Conservation (phyloP, 2,888 invertebrate genomes). For the Achlya flavicornis region DNA sequence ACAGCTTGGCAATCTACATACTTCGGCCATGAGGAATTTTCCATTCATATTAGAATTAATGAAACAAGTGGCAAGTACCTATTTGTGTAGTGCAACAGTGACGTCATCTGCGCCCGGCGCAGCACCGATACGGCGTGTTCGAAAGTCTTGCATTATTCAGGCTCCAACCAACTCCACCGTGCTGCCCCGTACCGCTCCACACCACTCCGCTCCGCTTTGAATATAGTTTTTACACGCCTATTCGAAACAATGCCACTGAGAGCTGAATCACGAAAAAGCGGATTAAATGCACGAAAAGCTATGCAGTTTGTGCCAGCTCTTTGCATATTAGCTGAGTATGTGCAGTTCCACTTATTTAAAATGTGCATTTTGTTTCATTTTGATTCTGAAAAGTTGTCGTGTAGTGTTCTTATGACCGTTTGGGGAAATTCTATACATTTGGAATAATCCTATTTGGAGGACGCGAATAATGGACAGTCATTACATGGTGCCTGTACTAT, state of each 20-base stretch:
- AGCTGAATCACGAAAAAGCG: not conserved
- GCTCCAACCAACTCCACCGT: slow-evolving; percentile 22
- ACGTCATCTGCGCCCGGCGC: not conserved
- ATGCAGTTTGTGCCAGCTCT: not conserved
- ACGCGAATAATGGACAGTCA: too few relatives aligned
- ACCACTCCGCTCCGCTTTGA: slow-evolving; percentile 6
- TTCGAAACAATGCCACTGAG: slow-evolving; percentile 3
- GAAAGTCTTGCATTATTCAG: slow-evolving; percentile 33
- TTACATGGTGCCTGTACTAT: too few relatives aligned
- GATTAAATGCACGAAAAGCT: not conserved
- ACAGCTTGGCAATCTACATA: too few relatives aligned
- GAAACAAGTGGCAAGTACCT: not conserved
- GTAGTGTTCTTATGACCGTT: too few relatives aligned
- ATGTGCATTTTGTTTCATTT: not conserved
- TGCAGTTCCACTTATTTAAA: not conserved
- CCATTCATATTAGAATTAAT: not conserved
- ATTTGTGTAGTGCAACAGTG: not conserved
- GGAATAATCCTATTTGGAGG: too few relatives aligned
- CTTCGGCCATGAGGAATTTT: not conserved
- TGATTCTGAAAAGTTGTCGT: not conserved
- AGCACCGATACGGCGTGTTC: slow-evolving; percentile 19
- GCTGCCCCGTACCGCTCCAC: slow-evolving; percentile 13
- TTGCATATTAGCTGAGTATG: not conserved
- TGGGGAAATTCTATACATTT: too few relatives aligned
- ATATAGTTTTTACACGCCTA: not conserved